phyloP scores from a whole-genome alignment of 2,113 vertebrate species.

The Albula goreensis region DNA sequence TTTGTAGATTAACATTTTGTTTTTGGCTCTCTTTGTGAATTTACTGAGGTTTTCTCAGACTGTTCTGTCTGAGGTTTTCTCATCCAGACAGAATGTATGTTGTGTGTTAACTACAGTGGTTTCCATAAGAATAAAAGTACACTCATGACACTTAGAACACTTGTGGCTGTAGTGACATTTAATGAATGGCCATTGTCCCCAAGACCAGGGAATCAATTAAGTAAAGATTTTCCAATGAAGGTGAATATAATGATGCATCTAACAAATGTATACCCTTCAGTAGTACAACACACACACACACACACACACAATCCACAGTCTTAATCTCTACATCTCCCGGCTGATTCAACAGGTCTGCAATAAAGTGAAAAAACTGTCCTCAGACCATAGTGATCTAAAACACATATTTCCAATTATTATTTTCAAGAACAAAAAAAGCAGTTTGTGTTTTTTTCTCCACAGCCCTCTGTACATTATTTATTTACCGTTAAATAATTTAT shows the following conservation, averaged over 20 bases:
- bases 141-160: background rate
- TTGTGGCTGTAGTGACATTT: background rate
- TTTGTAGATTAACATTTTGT: too few relatives aligned
- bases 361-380: too few relatives aligned
- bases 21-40: background rate
- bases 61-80: background rate
- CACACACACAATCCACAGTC: conserved; percentile 21
- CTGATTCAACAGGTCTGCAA: too few relatives aligned
- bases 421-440: too few relatives aligned
- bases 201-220: background rate
- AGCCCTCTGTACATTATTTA: background rate
- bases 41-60: background rate
- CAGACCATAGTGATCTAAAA: too few relatives aligned
- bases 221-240: background rate
- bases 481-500: background rate
- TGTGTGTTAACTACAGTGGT: background rate
- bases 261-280: background rate
- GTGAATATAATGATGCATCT: too few relatives aligned
- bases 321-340: too few relatives aligned
- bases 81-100: background rate
- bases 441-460: background rate
- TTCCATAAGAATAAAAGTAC: background rate
- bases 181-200: background rate
- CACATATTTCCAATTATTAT: too few relatives aligned
- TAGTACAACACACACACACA: background rate